Base-by-base conservation (phyloP, 1,140 invertebrate species). In the Matsumurasca onukii region DNA sequence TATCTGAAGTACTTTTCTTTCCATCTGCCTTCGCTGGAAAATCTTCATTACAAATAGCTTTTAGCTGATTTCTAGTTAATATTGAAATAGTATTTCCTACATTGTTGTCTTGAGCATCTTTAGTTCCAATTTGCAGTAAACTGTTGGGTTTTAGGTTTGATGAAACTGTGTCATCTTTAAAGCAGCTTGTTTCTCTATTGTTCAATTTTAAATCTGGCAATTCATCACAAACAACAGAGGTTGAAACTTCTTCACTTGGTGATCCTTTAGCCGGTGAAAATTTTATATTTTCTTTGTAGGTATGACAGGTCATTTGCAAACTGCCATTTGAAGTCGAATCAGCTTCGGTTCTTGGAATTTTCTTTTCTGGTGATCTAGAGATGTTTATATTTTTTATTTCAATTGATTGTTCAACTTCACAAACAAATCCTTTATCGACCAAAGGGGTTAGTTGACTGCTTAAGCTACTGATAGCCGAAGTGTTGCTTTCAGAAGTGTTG, bases 81-180 rank as follows among this genome's bases (percentile, higher is more conserved):
- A 65, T 65, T 17, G 62, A 65, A 45, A 65, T 65, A 3, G 62
- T 65, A 31, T 65, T 65, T 65, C 48, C 62, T 15, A 65, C 25
- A 48, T 65, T 27, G 9, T 24, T 65, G n/a, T n/a, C 62, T 65
- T 2, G 62, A 24, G 17, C 27, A 24, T 15, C 17, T 22, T 65
- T 65, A 20, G n/a, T 34, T 12, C 17, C 13, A 20, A 20, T 3
- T 31, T 63, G 12, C 25, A 34, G 25, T 39, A 65, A 29, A 25
- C 24, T 12, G 2, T 27, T 27, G 15, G 55, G 55, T 29, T 59
- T 59, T 29, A 59, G 55, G 24, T 29, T 59, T 9, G 30, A 13
- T 27, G 55, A 59, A 2, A 59, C 55, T n/a, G 25, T 27, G n/a
- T 59, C 25, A 27, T 59, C 55, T 5, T 59, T 3, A 20, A 51